phyloP scores from a whole-genome alignment of 2,797 vertebrate species.

The Chromis chromis region DNA sequence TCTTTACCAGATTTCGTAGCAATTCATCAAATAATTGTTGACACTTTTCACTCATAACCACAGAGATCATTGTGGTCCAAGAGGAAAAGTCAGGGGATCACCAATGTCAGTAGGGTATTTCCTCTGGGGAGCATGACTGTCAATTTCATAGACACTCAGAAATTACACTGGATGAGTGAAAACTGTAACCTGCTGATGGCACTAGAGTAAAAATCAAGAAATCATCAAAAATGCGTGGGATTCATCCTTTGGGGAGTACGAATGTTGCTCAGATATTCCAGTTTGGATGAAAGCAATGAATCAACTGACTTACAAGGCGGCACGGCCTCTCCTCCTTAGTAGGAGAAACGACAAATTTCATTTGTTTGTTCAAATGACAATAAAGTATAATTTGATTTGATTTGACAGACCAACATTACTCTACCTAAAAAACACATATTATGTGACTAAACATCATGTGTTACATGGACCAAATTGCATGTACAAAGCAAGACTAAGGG shows the following conservation, averaged over 20 bases:
- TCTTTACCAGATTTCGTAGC: background rate
- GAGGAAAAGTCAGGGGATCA: background rate
- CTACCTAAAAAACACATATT: too few relatives aligned
- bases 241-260: slow-evolving; percentile 6
- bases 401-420: too few relatives aligned
- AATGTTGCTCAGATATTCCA: slow-evolving; percentile 1
- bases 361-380: too few relatives aligned
- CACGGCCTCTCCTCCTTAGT: too few relatives aligned
- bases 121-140: background rate
- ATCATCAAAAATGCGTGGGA: background rate
- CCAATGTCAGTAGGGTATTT: background rate
- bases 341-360: too few relatives aligned
- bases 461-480: too few relatives aligned
- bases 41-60: background rate
- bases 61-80: background rate
- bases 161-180: background rate
- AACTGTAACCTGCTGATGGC: background rate
- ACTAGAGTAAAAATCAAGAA: background rate
- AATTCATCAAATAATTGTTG: background rate
- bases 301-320: too few relatives aligned
- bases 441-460: too few relatives aligned
- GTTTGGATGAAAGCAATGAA: background rate
- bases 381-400: too few relatives aligned
- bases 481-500: too few relatives aligned
- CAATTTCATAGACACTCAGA: background rate